Evolutionary conservation across 2,888 invertebrate genomes (phyloP).

Genomic region (Lasius fuliginosus): DNA sequence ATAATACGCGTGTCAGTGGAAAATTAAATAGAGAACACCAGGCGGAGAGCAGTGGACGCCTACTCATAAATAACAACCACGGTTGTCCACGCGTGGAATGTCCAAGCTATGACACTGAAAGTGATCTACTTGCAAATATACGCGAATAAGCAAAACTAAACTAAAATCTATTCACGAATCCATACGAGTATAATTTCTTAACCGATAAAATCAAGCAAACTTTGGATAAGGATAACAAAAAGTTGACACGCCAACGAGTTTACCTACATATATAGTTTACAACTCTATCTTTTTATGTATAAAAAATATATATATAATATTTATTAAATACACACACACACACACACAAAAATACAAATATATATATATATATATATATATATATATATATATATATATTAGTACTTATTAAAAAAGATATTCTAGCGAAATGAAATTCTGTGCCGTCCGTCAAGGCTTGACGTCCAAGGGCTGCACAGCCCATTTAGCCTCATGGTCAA

Average conservation of each 20-base stretch:
- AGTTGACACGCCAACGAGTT: background rate
- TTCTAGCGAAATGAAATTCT: background rate
- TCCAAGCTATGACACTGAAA: background rate
- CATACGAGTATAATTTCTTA: background rate
- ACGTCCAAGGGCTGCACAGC: background rate
- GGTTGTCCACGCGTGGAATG: background rate
- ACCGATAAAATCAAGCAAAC: background rate
- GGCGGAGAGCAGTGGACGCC: background rate
- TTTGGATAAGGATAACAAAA: background rate
- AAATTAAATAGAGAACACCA: slow-evolving; percentile 45
- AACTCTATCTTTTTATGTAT: background rate
- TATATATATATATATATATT: background rate
- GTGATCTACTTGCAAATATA: background rate
- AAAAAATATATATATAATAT: no score
- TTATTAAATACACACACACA: no score
- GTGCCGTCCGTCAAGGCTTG: background rate
- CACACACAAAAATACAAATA: no score
- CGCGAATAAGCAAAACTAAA: background rate
- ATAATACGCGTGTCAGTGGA: slow-evolving; percentile 26
- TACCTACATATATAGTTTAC: background rate
- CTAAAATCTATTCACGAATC: background rate
- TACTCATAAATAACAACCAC: slow-evolving; percentile 28
- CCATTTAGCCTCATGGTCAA: slow-evolving; percentile 47
- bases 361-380: no score
- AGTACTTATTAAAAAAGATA: background rate